Evolutionary conservation across 2,113 vertebrate genomes (phyloP).

Genomic region (Grammomys surdaster): DNA sequence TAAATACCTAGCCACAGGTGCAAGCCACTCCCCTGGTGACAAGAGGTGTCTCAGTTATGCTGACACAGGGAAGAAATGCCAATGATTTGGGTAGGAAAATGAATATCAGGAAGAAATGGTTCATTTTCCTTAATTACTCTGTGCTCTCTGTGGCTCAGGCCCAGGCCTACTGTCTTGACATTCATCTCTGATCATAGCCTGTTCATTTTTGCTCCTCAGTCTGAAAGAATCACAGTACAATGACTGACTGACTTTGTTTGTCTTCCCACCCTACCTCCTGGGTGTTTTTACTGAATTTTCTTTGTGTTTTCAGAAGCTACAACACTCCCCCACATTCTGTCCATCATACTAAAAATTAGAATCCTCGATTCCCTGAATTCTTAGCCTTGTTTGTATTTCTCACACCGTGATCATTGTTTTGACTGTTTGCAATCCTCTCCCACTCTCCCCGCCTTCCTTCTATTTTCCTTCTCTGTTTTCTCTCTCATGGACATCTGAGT

Average conservation of each 20-base stretch:
- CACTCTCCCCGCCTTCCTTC: background rate
- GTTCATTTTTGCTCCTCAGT: constrained; percentile 52
- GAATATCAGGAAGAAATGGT: background rate
- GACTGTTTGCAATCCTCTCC: background rate
- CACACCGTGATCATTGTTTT: background rate
- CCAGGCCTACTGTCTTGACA: constrained; percentile 71
- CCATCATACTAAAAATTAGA: constrained; percentile 21
- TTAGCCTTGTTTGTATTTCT: constrained; percentile 5
- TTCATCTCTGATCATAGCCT: constrained; percentile 67
- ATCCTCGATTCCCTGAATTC: constrained; percentile 16
- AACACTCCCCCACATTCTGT: background rate
- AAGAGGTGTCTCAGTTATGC: background rate
- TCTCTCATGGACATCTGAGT: background rate
- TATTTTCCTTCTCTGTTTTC: background rate
- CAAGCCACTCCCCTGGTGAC: background rate
- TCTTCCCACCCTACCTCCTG: background rate
- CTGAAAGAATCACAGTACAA: background rate
- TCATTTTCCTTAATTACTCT: constrained; percentile 80
- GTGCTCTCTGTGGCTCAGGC: constrained; percentile 76
- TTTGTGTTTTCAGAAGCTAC: constrained; percentile 38
- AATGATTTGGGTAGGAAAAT: background rate
- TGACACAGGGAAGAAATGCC: background rate
- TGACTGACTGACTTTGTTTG: constrained; percentile 41
- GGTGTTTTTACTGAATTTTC: constrained; percentile 5
- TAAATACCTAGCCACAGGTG: background rate